A percentile compares a stretch with the other conserved stretches of the same genome.
Conservation (phyloP, 2,888 invertebrate genomes). For the Mesochorus sp. region DNA sequence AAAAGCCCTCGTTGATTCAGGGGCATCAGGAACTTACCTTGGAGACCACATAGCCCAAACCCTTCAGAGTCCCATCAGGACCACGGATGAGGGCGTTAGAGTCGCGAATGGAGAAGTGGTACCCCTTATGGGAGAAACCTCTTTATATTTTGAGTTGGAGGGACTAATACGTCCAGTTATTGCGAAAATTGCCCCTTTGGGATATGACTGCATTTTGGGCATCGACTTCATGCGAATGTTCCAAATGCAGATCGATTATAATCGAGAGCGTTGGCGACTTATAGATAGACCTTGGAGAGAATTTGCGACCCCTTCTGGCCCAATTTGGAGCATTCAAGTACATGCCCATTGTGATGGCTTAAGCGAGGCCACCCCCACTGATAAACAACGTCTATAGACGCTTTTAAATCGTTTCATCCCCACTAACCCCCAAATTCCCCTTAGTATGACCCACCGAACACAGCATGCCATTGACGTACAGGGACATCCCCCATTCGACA, state of each 20-base stretch:
- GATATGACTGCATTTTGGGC: slow-evolving; percentile 1
- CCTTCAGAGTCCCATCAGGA: background rate
- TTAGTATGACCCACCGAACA: background rate
- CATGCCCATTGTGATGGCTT: background rate
- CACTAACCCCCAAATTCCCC: background rate
- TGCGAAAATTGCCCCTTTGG: background rate
- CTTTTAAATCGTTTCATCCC: background rate
- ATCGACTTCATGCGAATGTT: background rate
- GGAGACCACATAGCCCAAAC: background rate
- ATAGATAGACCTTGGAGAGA: background rate
- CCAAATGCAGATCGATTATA: background rate
- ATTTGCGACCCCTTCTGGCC: background rate
- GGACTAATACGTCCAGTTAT: background rate
- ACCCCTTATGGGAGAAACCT: background rate
- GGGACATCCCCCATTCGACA: background rate
- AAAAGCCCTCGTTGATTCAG: background rate
- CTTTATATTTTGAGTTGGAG: background rate
- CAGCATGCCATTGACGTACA: background rate
- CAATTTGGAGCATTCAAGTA: background rate
- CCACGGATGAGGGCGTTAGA: background rate
- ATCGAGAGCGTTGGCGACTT: background rate
- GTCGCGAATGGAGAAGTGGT: background rate
- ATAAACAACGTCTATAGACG: no score
- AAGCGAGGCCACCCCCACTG: no score
- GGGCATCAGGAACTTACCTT: background rate